A percentile compares a stretch with the other conserved stretches of the same genome.
Evolutionary conservation across 2,113 vertebrate genomes (phyloP).

Genomic region (Axis porcinus): DNA sequence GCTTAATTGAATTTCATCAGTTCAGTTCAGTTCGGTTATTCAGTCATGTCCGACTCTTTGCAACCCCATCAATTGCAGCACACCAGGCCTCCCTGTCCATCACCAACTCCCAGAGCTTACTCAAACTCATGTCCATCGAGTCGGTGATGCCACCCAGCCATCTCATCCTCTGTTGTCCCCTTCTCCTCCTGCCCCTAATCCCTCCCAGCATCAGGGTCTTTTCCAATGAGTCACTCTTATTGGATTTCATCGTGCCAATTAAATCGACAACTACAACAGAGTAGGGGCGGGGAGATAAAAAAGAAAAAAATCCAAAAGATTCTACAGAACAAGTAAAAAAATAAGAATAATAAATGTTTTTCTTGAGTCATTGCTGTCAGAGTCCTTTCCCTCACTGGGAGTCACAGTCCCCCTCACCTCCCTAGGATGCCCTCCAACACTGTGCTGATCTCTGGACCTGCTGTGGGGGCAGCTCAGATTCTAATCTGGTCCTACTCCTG

Average conservation of each 20-base stretch:
- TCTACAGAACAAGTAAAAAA: not conserved
- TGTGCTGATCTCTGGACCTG: not conserved
- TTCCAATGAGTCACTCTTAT: no score
- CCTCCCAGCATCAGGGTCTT: no score
- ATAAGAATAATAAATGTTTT: not conserved
- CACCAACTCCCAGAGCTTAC: no score
- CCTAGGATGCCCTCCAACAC: not conserved
- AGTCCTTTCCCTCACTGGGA: not conserved
- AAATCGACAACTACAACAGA: not conserved
- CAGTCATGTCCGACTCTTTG: no score
- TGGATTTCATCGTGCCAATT: not conserved
- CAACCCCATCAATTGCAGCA: no score
- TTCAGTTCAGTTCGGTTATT: no score
- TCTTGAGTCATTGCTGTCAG: not conserved
- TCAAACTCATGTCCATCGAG: no score
- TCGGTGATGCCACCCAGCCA: no score
- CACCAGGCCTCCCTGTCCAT: no score
- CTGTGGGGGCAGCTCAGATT: not conserved
- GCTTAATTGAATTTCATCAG: not conserved
- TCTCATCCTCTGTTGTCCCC: no score
- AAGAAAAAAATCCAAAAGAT: not conserved
- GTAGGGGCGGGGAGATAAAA: fast-evolving
- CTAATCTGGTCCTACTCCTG: not conserved
- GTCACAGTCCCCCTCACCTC: not conserved
- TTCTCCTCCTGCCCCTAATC: no score